Conservation (phyloP, 1,140 invertebrate species). For the Chelonus insularis region DNA sequence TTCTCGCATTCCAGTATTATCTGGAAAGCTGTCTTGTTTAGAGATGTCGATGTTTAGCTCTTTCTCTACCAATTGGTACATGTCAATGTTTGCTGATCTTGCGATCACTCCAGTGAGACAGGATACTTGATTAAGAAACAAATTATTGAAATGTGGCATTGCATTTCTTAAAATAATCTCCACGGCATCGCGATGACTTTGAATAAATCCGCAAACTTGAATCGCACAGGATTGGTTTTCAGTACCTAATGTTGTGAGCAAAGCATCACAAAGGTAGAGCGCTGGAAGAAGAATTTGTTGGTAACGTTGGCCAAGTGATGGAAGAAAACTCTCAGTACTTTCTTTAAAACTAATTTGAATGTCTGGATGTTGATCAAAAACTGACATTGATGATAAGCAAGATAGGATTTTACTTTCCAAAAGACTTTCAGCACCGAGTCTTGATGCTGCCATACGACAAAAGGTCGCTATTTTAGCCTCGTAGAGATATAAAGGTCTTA, state of each 20-base stretch:
- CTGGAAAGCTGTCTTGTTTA: conserved; percentile 42
- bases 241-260: conserved; percentile 79
- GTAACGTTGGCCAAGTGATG: conserved; percentile 69
- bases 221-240: conserved; percentile 79
- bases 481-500: conserved; percentile 82
- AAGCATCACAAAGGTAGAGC: conserved; percentile 75
- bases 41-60: conserved; percentile 40
- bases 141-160: conserved; percentile 61
- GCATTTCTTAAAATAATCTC: conserved; percentile 75
- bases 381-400: conserved; percentile 75
- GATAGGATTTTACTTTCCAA: conserved; percentile 75
- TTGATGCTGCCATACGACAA: conserved; percentile 71
- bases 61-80: conserved; percentile 56
- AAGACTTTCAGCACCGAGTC: conserved; percentile 74
- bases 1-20: conserved; percentile 60
- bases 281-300: conserved; percentile 80
- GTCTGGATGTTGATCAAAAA: conserved; percentile 78
- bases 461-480: conserved; percentile 86
- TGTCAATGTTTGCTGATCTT: conserved; percentile 69
- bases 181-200: conserved; percentile 80
- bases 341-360: conserved; percentile 58
- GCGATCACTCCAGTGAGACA: conserved; percentile 78
- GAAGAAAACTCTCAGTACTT: conserved; percentile 62
- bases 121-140: conserved; percentile 71
- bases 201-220: conserved; percentile 78